Conservation (phyloP, 2,888 invertebrate genomes). For the Chelonus formosanus region DNA sequence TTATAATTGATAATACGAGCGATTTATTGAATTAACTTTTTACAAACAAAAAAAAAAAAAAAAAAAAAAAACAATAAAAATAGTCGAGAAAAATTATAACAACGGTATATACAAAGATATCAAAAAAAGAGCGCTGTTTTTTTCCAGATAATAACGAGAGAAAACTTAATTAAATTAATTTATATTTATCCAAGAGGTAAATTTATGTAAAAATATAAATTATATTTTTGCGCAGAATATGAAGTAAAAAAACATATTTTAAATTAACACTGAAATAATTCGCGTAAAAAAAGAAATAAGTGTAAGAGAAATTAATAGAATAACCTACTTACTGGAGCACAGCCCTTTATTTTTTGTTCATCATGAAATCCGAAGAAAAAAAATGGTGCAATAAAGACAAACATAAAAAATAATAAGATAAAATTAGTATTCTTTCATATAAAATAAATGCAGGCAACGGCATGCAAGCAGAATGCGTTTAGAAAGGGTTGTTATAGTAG, state of each 20-base stretch:
- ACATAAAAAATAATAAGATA: constrained; percentile 77
- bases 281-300: neutral
- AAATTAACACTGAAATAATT: too few species aligned
- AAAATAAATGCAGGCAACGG: constrained; percentile 63
- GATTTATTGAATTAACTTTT: neutral
- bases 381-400: constrained; percentile 69
- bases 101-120: too few species aligned
- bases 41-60: neutral
- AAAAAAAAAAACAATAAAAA: neutral
- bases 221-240: too few species aligned
- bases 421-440: constrained; percentile 65
- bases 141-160: too few species aligned
- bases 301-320: constrained; percentile 45
- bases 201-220: too few species aligned
- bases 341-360: constrained; percentile 69
- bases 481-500: constrained; percentile 51
- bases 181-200: too few species aligned
- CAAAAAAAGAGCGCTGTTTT: too few species aligned
- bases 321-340: constrained; percentile 77
- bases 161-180: too few species aligned
- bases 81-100: neutral
- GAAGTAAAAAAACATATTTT: too few species aligned
- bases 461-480: constrained; percentile 65
- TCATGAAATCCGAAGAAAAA: constrained; percentile 71
- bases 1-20: too few species aligned